Base-by-base conservation (phyloP, 2,888 invertebrate species). In the Caenorhabditis imperialis region DNA sequence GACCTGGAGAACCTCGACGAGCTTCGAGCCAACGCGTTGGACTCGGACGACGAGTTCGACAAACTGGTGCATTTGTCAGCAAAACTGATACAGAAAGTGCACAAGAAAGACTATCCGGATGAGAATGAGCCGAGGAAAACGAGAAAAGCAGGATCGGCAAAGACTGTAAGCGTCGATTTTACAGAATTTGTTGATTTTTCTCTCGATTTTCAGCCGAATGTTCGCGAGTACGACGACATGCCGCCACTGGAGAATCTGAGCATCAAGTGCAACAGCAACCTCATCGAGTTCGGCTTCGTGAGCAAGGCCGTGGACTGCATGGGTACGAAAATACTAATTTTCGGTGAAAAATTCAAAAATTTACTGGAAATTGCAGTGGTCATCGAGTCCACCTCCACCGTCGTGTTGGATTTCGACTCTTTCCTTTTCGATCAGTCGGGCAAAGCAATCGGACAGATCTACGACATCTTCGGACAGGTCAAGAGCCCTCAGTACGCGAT, bases 31-130 rank as follows among this genome's bases (percentile, higher is more conserved):
- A 42, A 54, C 14, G 51, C 45, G 3, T 10, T 27, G 3, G 58
- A 75, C 63, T 70, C 75, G 10, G 75, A 75, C 37, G 75, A 63
- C 12, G 75, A 75, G 37, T 75, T 75, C n/a, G 75, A 75, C 42
- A 22, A 45, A 37, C 8, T 75, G 8, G 44, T 62, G 0, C 45
- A 53, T 3, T 40, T 40, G 10, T 70, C 75, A 5, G 55, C 45
- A 1, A 62, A 60, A 18, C 33, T 60, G 8, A 58, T 75, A 6
- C 16, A 63, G 23, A 75, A 75, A 42, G 63, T 54, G 3, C 69
- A 75, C 40, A 61, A 40, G 20, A n/a, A 18, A 1, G 74, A 69
- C 40, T 67, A 61, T 47, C 48, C 57, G 1, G 58, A 12, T 7
- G 57, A 40, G 20, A 38, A 62, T 37, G 58, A 40, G 23, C 33